A percentile compares a stretch with the other conserved stretches of the same genome.
These are phyloP conservation scores for Huso huso DNA, from an alignment of 2,797 vertebrate genomes.

Conservation along the genomic window DNA sequence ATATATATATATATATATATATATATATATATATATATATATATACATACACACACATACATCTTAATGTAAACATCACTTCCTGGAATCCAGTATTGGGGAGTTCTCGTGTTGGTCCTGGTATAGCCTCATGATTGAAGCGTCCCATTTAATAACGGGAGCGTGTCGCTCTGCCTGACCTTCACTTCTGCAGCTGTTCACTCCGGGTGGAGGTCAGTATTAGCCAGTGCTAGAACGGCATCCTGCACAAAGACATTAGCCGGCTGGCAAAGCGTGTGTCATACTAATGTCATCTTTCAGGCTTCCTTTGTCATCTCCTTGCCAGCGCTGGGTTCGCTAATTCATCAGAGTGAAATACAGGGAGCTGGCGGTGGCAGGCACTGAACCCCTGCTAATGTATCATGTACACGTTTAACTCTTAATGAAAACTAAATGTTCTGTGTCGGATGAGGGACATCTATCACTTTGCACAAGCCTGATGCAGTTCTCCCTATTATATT, in stretches of 20 bases:
- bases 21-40: no score
- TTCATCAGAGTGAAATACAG: conserved; percentile 59
- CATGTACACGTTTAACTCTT: conserved; percentile 93
- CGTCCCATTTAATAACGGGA: conserved; percentile 49
- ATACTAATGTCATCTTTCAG: conserved; percentile 44
- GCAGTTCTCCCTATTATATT: conserved; percentile 27
- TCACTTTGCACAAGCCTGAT: conserved; percentile 62
- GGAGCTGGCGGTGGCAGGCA: conserved; percentile 40
- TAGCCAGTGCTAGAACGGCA: conserved; percentile 44
- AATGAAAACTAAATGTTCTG: conserved; percentile 99
- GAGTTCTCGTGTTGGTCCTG: conserved; percentile 13
- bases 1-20: no score
- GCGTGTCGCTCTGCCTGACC: conserved; percentile 43
- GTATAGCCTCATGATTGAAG: conserved; percentile 28
- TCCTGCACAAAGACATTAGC: conserved; percentile 49
- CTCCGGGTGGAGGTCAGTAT: conserved; percentile 48
- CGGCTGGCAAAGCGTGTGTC: conserved; percentile 36
- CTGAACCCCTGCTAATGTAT: conserved; percentile 83
- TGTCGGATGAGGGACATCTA: conserved; percentile 90
- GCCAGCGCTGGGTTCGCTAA: conserved; percentile 45
- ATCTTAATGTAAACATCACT: conserved; percentile 22
- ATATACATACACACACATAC: no score
- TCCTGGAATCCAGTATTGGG: conserved; percentile 52
- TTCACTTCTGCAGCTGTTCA: conserved; percentile 36
- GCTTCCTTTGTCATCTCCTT: conserved; percentile 17